Evolutionary conservation across 2,888 invertebrate species (phyloP).

Genomic region (Acleris cristana): DNA sequence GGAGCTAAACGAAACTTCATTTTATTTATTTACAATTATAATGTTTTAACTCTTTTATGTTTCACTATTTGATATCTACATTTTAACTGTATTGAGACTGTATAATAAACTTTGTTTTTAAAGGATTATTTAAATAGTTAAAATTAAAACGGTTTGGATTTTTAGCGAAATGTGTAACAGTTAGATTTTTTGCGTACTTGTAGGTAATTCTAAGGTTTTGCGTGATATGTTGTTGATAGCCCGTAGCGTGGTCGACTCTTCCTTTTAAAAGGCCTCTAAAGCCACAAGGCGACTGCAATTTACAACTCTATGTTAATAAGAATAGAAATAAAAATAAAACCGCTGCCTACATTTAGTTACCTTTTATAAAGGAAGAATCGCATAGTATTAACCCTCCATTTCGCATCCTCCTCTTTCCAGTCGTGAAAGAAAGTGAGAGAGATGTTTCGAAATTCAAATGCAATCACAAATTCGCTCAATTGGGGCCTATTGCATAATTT

Average conservation of each 20-base stretch:
- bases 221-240: constrained; percentile 32
- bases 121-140: constrained; percentile 39
- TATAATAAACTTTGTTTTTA: constrained; percentile 51
- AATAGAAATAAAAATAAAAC: not conserved
- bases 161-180: constrained; percentile 35
- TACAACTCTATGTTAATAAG: not conserved
- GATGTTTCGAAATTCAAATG: too few species aligned
- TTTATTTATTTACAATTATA: constrained; percentile 45
- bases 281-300: not conserved
- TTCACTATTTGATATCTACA: constrained; percentile 40
- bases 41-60: constrained; percentile 48
- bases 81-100: constrained; percentile 72
- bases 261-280: too few species aligned
- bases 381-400: too few species aligned
- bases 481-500: too few species aligned
- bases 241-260: constrained; percentile 9
- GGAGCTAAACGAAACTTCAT: constrained; percentile 40
- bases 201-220: constrained; percentile 33
- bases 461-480: too few species aligned
- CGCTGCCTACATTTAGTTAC: constrained; percentile 20
- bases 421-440: too few species aligned
- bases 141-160: constrained; percentile 29
- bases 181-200: constrained; percentile 22
- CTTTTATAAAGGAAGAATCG: constrained; percentile 9
- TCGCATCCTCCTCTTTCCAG: too few species aligned